Conservation (phyloP, 2,888 invertebrate species). For the Clepsis dumicolana region DNA sequence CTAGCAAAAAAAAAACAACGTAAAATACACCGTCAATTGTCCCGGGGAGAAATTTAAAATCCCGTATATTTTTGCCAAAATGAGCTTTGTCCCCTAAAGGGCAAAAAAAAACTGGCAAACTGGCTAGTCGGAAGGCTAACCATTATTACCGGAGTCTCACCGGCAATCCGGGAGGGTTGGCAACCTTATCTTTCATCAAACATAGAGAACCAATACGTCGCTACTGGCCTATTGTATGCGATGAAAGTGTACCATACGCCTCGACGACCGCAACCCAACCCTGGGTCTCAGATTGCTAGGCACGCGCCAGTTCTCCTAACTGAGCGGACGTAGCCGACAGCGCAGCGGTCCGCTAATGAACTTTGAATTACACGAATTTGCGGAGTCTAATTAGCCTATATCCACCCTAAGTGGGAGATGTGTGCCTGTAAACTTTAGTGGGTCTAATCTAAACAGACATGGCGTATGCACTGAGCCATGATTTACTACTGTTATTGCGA, state of each 20-base stretch:
- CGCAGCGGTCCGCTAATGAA: slow-evolving; percentile 29
- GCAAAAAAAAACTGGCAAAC: no score
- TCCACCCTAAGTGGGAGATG: slow-evolving; percentile 1
- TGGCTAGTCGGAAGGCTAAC: no score
- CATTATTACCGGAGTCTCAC: no score
- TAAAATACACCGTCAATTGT: no score
- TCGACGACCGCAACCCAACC: slow-evolving; percentile 48
- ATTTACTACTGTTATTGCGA: background rate
- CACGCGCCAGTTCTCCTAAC: slow-evolving; percentile 21
- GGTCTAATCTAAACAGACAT: background rate
- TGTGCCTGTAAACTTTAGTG: background rate
- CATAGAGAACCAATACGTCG: background rate
- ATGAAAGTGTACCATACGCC: slow-evolving; percentile 2
- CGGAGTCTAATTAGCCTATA: slow-evolving; percentile 27
- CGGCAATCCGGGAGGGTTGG: no score
- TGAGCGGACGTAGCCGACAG: slow-evolving; percentile 6
- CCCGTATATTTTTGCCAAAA: no score
- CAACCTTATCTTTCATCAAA: background rate
- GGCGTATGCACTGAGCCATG: background rate
- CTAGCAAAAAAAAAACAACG: no score
- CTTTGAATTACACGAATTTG: slow-evolving; percentile 29
- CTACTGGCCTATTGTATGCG: background rate
- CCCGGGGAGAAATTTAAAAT: no score
- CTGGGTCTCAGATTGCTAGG: slow-evolving; percentile 44
- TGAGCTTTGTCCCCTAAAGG: no score